phyloP scores from a whole-genome alignment of 2,113 vertebrate genomes.

The Athene noctua region DNA sequence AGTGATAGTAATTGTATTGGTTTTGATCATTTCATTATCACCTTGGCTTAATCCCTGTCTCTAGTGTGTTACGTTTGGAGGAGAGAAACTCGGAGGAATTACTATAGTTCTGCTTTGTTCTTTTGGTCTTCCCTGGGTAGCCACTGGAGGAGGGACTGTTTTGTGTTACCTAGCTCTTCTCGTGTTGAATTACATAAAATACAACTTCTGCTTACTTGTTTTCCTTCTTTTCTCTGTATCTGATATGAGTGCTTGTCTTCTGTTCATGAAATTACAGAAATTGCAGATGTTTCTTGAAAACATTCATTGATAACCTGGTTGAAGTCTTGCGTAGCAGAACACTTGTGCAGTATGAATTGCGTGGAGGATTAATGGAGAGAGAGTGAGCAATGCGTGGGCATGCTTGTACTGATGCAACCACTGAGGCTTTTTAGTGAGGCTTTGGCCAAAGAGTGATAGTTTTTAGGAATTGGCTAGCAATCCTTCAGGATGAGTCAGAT shows the following conservation, averaged over 20 bases:
- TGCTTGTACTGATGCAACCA: background rate
- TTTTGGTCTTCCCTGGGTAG: background rate
- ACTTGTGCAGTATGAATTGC: background rate
- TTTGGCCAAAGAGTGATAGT: background rate
- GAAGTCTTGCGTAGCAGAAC: background rate
- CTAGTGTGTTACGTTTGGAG: background rate
- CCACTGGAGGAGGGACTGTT: background rate
- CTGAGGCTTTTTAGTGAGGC: background rate
- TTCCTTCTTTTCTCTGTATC: background rate
- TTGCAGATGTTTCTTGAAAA: background rate
- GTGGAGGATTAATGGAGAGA: background rate
- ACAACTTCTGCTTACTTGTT: background rate
- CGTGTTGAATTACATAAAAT: background rate
- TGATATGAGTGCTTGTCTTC: background rate
- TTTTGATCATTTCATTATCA: background rate
- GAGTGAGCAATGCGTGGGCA: background rate
- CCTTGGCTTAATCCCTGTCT: background rate
- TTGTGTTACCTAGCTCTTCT: background rate
- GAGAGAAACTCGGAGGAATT: background rate
- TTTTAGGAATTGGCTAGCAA: background rate
- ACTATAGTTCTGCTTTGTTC: background rate
- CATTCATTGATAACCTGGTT: background rate
- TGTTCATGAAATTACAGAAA: accelerated
- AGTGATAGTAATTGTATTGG: background rate
- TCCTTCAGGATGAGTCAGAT: accelerated